Percentiles rank a stretch among this genome's conserved stretches.
Conservation (phyloP, 2,113 vertebrate genomes). For the Plectropomus leopardus region DNA sequence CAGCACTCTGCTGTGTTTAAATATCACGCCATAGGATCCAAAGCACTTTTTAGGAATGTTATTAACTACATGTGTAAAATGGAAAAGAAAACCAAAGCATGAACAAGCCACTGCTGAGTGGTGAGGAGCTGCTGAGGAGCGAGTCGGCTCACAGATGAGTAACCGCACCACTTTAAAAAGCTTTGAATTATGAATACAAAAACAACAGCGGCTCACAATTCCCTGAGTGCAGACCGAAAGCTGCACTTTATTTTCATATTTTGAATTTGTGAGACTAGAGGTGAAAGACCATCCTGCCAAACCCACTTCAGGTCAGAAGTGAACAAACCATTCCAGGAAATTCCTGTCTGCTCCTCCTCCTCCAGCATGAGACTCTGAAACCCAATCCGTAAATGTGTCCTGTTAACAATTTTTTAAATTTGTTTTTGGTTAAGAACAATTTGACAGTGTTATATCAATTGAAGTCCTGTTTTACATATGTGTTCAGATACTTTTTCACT, state of each 20-base stretch:
- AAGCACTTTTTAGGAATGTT: too few relatives aligned
- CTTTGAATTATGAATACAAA: constrained; percentile 14
- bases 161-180: not conserved
- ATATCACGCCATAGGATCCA: too few relatives aligned
- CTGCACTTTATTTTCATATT: constrained; percentile 7
- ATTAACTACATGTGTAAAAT: not conserved
- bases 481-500: not conserved
- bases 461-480: not conserved
- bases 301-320: constrained; percentile 28
- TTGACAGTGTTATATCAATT: not conserved
- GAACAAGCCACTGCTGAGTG: not conserved
- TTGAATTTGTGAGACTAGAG: constrained; percentile 17
- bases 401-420: too few relatives aligned
- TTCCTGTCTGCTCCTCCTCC: constrained; percentile 48
- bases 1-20: too few relatives aligned
- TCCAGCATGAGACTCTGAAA: too few relatives aligned
- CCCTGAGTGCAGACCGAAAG: not conserved
- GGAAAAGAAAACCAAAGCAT: not conserved
- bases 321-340: constrained; percentile 47
- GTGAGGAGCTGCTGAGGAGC: not conserved
- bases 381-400: too few relatives aligned
- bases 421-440: not conserved
- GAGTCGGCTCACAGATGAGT: not conserved
- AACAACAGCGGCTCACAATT: constrained; percentile 8
- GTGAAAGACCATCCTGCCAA: constrained; percentile 44